A percentile compares a stretch with the other conserved stretches of the same genome.
Conservation (phyloP, 1,140 invertebrate genomes). For the Anadara kagoshimensis region DNA sequence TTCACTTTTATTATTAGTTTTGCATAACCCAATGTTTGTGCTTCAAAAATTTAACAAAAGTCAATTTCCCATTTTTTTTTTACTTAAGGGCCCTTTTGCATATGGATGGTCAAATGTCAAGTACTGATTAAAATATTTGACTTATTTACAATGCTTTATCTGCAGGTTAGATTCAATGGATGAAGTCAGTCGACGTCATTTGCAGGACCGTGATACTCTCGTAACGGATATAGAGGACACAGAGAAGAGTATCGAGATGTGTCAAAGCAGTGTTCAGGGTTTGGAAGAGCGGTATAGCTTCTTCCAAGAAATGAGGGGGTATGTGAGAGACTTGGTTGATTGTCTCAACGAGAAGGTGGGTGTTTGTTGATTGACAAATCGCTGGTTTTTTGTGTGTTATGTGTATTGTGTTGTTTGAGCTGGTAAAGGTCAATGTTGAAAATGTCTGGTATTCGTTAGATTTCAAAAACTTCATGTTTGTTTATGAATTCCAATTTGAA, state of each 20-base stretch:
- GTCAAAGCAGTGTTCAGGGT: constrained; percentile 67
- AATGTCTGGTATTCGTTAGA: too few relatives aligned
- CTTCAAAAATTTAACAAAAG: too few relatives aligned
- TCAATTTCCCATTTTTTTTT: too few relatives aligned
- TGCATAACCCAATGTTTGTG: too few relatives aligned
- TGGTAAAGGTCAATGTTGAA: too few relatives aligned
- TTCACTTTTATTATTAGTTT: too few relatives aligned
- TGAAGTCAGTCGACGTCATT: constrained; percentile 79
- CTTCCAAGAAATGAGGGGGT: constrained; percentile 96
- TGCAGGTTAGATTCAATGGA: constrained; percentile 78
- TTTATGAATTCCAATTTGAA: too few relatives aligned
- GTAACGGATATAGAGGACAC: constrained; percentile 75
- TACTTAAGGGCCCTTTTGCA: too few relatives aligned
- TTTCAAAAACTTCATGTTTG: too few relatives aligned
- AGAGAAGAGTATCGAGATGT: constrained; percentile 74
- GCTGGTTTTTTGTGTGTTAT: neutral
- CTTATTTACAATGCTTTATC: neutral
- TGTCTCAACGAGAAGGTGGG: constrained; percentile 86
- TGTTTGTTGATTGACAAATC: constrained; percentile 21
- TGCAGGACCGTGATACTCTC: constrained; percentile 67
- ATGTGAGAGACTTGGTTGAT: constrained; percentile 96
- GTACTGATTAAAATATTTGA: neutral
- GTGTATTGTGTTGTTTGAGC: too few relatives aligned
- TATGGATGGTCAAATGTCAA: too few relatives aligned
- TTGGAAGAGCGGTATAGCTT: constrained; percentile 88